Percentiles rank a stretch among this genome's conserved stretches.
Conservation (phyloP, 2,888 invertebrate genomes). For the Pyrochroa serraticornis region DNA sequence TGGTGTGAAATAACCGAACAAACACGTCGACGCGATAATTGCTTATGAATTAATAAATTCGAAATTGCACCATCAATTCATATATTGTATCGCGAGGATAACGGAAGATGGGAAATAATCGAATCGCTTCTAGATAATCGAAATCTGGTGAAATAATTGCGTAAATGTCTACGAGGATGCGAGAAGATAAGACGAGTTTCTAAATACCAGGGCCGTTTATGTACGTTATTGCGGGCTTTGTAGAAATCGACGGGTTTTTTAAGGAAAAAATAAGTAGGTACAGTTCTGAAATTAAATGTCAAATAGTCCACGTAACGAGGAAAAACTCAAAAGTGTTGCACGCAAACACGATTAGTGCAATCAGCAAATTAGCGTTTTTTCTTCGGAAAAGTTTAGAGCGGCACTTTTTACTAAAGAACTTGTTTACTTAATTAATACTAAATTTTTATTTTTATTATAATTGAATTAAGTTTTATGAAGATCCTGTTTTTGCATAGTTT, state of each 20-base stretch:
- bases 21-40: slow-evolving; percentile 5
- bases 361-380: no score
- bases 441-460: no score
- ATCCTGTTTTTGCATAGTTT: no score
- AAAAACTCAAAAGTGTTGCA: no score
- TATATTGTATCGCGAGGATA: slow-evolving; percentile 6
- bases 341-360: no score
- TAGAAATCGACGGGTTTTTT: not conserved
- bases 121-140: not conserved
- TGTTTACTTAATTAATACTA: no score
- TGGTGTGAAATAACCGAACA: slow-evolving; percentile 19
- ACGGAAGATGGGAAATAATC: slow-evolving; percentile 7
- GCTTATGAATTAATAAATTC: slow-evolving; percentile 9
- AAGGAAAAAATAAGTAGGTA: slow-evolving; percentile 7
- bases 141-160: slow-evolving; percentile 2
- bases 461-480: no score
- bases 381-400: no score
- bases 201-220: slow-evolving; percentile 6
- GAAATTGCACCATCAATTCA: slow-evolving; percentile 8
- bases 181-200: slow-evolving; percentile 1
- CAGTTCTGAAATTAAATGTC: slow-evolving; percentile 8
- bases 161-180: slow-evolving; percentile 13
- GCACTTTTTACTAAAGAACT: no score
- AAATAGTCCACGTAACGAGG: not conserved
- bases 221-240: no score